phyloP scores from a whole-genome alignment of 92 coral and sea anemone species.

The Phenganax marumi region DNA sequence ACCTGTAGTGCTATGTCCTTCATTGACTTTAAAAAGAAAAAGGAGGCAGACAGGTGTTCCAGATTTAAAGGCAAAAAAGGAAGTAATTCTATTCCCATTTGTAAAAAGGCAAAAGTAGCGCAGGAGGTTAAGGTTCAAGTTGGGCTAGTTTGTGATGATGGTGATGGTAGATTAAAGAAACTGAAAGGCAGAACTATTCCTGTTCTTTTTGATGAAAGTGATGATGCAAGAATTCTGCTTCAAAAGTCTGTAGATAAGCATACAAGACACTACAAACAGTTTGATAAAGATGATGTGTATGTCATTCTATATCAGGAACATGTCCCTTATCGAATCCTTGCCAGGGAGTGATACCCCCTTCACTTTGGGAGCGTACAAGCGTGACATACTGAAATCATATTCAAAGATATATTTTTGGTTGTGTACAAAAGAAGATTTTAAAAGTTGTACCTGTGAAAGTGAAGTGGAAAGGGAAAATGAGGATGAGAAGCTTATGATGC shows the following conservation, averaged over 20 bases:
- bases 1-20: no score
- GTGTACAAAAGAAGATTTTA: conserved; percentile 62
- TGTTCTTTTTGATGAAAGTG: conserved; percentile 34
- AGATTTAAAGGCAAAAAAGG: conserved; percentile 5
- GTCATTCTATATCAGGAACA: conserved; percentile 48
- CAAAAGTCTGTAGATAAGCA: conserved; percentile 55
- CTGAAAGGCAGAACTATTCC: conserved; percentile 40
- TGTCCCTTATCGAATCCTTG: conserved; percentile 54
- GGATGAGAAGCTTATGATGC: background rate
- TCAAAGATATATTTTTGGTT: conserved; percentile 68
- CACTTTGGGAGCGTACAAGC: conserved; percentile 59
- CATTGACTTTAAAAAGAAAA: background rate
- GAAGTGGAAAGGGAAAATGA: conserved; percentile 48
- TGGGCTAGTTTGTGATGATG: conserved; percentile 29
- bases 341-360: conserved; percentile 63
- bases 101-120: conserved; percentile 21
- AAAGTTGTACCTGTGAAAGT: conserved; percentile 43
- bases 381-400: conserved; percentile 63
- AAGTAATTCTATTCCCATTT: conserved; percentile 1
- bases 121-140: conserved; percentile 28
- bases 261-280: conserved; percentile 56
- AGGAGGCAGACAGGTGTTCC: conserved; percentile 28
- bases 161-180: conserved; percentile 14
- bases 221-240: conserved; percentile 51
- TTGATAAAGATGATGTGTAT: conserved; percentile 42